Conservation (phyloP, 2,888 invertebrate species). For the Pilophorus perplexus region DNA sequence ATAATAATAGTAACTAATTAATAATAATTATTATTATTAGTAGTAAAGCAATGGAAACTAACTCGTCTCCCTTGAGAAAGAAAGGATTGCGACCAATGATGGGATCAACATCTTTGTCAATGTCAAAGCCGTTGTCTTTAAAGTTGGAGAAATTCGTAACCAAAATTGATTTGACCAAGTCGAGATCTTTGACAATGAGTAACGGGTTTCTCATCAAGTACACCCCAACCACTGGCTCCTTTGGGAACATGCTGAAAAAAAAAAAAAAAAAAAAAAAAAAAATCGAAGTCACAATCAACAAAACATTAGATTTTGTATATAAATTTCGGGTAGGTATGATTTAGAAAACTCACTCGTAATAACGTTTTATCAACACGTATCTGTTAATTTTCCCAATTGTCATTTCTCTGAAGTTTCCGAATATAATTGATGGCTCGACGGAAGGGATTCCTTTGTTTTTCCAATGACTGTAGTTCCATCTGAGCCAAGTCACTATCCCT, state of each 20-base stretch:
- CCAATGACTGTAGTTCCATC: slow-evolving; percentile 29
- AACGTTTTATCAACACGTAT: background rate
- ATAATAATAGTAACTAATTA: too few species aligned
- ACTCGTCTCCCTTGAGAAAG: slow-evolving; percentile 24
- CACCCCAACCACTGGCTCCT: slow-evolving; percentile 7
- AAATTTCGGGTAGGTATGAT: too few species aligned
- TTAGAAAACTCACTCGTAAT: slow-evolving; percentile 16
- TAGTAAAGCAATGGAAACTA: too few species aligned
- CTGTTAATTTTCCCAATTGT: background rate
- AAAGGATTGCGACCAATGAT: slow-evolving; percentile 35
- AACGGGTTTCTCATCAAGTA: slow-evolving; percentile 8
- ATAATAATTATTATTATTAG: too few species aligned
- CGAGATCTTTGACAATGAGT: slow-evolving; percentile 15
- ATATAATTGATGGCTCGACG: slow-evolving; percentile 5
- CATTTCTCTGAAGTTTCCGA: slow-evolving; percentile 8
- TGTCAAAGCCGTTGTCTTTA: slow-evolving; percentile 15
- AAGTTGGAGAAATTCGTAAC: slow-evolving; percentile 28
- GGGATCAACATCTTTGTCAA: slow-evolving; percentile 24
- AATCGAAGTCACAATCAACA: too few species aligned
- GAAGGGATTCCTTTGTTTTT: slow-evolving; percentile 31
- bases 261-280: background rate
- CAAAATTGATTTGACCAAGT: slow-evolving; percentile 12
- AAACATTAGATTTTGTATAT: too few species aligned
- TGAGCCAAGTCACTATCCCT: slow-evolving; percentile 22
- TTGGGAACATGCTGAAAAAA: slow-evolving; percentile 19